These are phyloP conservation scores for Mobula birostris DNA, from an alignment of 2,113 vertebrate species.

Conservation along the genomic window DNA sequence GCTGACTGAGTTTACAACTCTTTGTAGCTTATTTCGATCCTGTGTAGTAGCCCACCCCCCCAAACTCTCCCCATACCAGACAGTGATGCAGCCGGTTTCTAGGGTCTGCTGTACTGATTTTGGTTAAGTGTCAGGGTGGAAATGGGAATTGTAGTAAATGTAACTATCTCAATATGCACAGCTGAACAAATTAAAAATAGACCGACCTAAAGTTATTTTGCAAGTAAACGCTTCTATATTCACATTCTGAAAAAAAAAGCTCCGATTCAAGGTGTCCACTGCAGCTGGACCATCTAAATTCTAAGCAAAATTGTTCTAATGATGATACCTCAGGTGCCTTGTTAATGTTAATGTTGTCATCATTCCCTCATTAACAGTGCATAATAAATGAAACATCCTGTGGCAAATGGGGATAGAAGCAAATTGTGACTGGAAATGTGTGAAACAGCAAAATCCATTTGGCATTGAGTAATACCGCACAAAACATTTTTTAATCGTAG, in stretches of 20 bases:
- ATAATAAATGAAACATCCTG: conserved; percentile 25
- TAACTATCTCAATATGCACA: neutral
- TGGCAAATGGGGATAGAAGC: neutral
- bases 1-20: too few relatives aligned
- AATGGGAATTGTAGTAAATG: neutral
- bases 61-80: too few relatives aligned
- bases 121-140: neutral
- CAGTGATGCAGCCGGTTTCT: neutral
- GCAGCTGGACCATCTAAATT: conserved; percentile 19
- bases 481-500: neutral
- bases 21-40: too few relatives aligned
- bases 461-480: neutral
- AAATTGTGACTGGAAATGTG: neutral
- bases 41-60: too few relatives aligned
- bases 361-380: conserved; percentile 20
- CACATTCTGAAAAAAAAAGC: neutral
- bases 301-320: neutral
- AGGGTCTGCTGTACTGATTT: neutral
- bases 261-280: neutral
- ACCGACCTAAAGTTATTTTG: neutral
- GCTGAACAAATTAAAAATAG: neutral
- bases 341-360: conserved; percentile 9
- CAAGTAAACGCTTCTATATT: neutral
- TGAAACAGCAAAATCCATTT: neutral
- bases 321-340: conserved; percentile 13